Base-by-base conservation (phyloP, 2,888 invertebrate genomes). In the Lacanobia oleracea region DNA sequence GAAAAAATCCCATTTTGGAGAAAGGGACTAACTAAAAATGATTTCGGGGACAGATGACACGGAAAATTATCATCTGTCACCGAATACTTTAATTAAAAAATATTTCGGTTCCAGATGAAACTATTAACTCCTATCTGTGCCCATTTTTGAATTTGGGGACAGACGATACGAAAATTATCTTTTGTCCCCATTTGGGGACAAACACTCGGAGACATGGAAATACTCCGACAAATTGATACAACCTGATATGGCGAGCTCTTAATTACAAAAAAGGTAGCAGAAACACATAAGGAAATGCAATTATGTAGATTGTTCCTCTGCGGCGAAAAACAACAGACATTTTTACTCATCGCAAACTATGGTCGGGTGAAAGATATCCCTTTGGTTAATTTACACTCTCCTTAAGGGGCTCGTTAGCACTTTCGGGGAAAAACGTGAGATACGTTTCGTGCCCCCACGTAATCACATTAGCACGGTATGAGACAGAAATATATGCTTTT, bases 331-430 rank as follows among this genome's bases (percentile, higher is more conserved):
- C 43, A 71, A 72, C 69, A 73, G 67, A 74, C 27, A 81, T 50
- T 74, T 69, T 83, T 65, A 66, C 73, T 73, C 72, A 73, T 72
- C 48, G 9, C 68, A 53, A 69, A 81, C 83, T 80, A 83, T 79
- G 43, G 43, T 14, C n/a, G 75, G 72, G 50, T 78, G 60, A 81
- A 72, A 82, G 57, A 84, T 82, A 82, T 79, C 70, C 79, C 74
- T 84, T 79, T 84, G 81, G 77, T 87, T 90, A 88, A 90, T 90
- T 88, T 84, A 84, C 81, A 82, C 77, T 85, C 82, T 80, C 83
- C 86, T 86, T 87, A 84, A 81, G 87, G 83, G 86, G 85, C 85
- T 90, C 89, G 89, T 91, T 91, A 90, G 87, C 88, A 88, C 89
- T 87, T 90, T 87, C 75, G 83, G 85, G 79, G 83, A 87, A 90